Evolutionary conservation across 2,888 invertebrate species (phyloP).

Genomic region (Clunio marinus): DNA sequence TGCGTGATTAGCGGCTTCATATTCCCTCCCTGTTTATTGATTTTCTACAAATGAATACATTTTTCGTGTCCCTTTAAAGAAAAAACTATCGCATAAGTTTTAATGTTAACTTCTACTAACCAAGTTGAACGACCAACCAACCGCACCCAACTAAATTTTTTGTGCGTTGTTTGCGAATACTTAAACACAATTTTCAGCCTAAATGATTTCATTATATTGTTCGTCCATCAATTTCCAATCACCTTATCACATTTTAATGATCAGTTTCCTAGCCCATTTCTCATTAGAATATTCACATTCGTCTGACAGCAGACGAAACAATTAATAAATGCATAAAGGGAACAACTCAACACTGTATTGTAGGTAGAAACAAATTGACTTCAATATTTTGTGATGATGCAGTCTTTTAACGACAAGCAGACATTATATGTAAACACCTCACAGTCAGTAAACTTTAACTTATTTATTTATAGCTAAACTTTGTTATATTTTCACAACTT

Average conservation of each 20-base stretch:
- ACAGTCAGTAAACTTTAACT: neutral
- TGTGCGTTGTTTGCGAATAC: too few relatives aligned
- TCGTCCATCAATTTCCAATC: constrained; percentile 6
- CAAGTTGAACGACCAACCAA: neutral
- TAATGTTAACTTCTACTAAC: too few relatives aligned
- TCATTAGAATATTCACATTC: too few relatives aligned
- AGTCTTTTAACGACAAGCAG: neutral
- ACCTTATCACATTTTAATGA: constrained; percentile 28
- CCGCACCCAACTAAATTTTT: constrained; percentile 16
- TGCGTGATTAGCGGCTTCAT: neutral
- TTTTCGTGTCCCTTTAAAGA: neutral
- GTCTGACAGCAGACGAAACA: constrained; percentile 11
- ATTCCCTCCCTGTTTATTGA: neutral
- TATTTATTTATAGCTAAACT: neutral
- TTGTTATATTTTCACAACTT: neutral
- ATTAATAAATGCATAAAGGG: neutral
- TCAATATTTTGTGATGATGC: neutral
- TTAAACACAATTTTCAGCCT: constrained; percentile 21
- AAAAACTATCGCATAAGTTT: neutral
- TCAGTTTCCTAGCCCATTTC: constrained; percentile 1
- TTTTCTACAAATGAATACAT: constrained; percentile 10
- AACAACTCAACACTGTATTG: too few relatives aligned
- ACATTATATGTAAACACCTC: too few relatives aligned
- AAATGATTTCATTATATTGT: constrained; percentile 2
- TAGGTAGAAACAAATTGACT: neutral